phyloP scores from a whole-genome alignment of 2,888 invertebrate species.

The Eupeodes luniger region DNA sequence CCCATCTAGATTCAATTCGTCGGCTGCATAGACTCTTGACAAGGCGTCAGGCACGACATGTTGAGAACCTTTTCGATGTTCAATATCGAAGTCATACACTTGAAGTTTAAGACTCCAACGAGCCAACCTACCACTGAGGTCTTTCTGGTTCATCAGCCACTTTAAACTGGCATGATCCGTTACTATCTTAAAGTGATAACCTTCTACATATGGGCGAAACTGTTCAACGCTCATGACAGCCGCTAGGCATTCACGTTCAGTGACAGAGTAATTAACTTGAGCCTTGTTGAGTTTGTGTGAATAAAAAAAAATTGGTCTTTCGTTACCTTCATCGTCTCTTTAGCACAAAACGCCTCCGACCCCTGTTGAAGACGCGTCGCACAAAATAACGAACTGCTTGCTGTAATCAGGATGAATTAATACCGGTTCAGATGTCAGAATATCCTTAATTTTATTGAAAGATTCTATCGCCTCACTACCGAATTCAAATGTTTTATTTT shows the following conservation, averaged over 20 bases:
- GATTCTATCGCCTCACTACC: background rate
- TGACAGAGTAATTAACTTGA: slow-evolving; percentile 34
- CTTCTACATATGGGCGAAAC: slow-evolving; percentile 61
- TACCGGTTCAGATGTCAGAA: slow-evolving; percentile 9
- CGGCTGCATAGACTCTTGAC: background rate
- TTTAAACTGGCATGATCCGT: slow-evolving; percentile 48
- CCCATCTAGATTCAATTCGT: background rate
- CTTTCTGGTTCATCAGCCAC: slow-evolving; percentile 78
- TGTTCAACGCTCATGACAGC: slow-evolving; percentile 29
- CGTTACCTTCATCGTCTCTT: slow-evolving; percentile 27
- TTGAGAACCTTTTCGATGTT: slow-evolving; percentile 32
- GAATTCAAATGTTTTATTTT: background rate
- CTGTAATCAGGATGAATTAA: slow-evolving; percentile 22
- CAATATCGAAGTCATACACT: slow-evolving; percentile 20
- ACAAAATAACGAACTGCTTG: slow-evolving; percentile 39
- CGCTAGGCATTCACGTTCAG: slow-evolving; percentile 1
- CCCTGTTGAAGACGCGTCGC: slow-evolving; percentile 14
- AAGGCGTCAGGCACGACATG: slow-evolving; percentile 28
- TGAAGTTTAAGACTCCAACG: slow-evolving; percentile 28
- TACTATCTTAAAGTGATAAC: slow-evolving; percentile 12
- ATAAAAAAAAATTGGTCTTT: slow-evolving; percentile 31
- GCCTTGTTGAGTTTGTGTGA: slow-evolving; percentile 48
- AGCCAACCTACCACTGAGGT: slow-evolving; percentile 77
- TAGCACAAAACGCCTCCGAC: slow-evolving; percentile 45
- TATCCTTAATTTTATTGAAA: slow-evolving; percentile 10